Evolutionary conservation across 2,888 invertebrate species (phyloP).

Genomic region (Sphaerophoria taeniata): DNA sequence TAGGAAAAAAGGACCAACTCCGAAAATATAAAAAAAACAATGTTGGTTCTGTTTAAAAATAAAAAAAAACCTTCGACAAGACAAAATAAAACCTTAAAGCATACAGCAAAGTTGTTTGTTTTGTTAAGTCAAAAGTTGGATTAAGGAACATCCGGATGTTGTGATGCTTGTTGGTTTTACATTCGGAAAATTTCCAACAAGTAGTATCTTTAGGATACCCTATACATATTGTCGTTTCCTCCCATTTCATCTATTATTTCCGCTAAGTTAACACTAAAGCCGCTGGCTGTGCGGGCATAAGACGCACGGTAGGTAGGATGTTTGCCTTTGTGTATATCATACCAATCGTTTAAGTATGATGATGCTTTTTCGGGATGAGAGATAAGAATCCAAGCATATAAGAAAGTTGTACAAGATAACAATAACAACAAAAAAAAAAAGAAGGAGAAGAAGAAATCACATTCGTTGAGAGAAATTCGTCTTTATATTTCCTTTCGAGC

Average conservation of each 20-base stretch:
- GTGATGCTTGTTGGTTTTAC: constrained; percentile 53
- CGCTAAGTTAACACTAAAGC: constrained; percentile 61
- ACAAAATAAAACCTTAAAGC: neutral
- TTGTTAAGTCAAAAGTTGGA: constrained; percentile 55
- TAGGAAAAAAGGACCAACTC: constrained; percentile 45
- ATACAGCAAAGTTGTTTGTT: constrained; percentile 34
- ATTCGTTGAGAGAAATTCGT: constrained; percentile 7
- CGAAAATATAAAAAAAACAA: constrained; percentile 24
- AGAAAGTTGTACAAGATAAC: constrained; percentile 13
- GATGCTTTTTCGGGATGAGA: constrained; percentile 29
- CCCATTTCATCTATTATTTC: constrained; percentile 63
- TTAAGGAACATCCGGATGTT: constrained; percentile 63
- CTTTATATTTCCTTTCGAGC: neutral
- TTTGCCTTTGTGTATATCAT: constrained; percentile 16
- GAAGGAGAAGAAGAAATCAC: neutral
- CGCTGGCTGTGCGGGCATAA: constrained; percentile 45
- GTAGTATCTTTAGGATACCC: constrained; percentile 26
- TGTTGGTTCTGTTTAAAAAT: neutral
- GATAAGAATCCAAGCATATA: constrained; percentile 8
- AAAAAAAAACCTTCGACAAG: constrained; percentile 12
- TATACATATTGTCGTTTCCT: constrained; percentile 50
- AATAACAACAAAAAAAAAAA: neutral
- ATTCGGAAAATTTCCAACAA: constrained; percentile 60
- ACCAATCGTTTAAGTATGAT: constrained; percentile 33
- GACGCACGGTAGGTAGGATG: constrained; percentile 20